Evolutionary conservation across 2,797 vertebrate species (phyloP), one percentile per base, ranked within the genome.

Genomic region (Artibeus lituratus): DNA sequence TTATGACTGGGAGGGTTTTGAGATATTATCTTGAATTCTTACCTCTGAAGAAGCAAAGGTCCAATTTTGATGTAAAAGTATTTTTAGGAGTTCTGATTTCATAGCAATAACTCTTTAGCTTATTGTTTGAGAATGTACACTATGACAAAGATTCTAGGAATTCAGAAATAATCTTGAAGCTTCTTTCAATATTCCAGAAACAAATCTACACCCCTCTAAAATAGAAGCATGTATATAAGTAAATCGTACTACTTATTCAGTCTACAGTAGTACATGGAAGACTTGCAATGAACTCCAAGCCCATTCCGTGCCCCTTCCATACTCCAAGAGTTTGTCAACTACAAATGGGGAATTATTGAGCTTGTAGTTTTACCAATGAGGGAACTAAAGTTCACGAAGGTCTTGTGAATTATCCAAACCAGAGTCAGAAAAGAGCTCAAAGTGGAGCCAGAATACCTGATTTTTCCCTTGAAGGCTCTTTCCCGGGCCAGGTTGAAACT

Each of bases 21-120:
- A 67, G 22, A 62, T 65, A 49, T 39, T 7, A 39, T 37, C 16
- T 81, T 85, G 14, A 42, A 59, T 89, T 77, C 10, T 77, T 85
- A 77, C 32, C 26, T 91, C 67, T 89, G 51, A 89, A 89, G 32
- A 96, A 73, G 19, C 11, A 0, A 80, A 57, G 29, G 11, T 44
- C 32, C 6, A 37, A 53, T 83, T 96, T 94, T 59, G 51, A 86
- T 22, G 12, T 94, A 72, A 89, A 88, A 93, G 65, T 70, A 51
- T 74, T 81, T 88, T 70, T 2, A 26, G 53, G 35, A 87, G 35
- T 51, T 39, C 21, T 72, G 22, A 80, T 72, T 70, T 85, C 59
- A 74, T 18, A 51, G 67, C n/a, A 82, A 47, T 70, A 88, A 74
- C 12, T 16, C 37, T 92, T 92, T 32, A 87, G 47, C 81, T 87